Evolutionary conservation across 2,888 invertebrate genomes (phyloP).

Genomic region (Lasioglossum malachurum): DNA sequence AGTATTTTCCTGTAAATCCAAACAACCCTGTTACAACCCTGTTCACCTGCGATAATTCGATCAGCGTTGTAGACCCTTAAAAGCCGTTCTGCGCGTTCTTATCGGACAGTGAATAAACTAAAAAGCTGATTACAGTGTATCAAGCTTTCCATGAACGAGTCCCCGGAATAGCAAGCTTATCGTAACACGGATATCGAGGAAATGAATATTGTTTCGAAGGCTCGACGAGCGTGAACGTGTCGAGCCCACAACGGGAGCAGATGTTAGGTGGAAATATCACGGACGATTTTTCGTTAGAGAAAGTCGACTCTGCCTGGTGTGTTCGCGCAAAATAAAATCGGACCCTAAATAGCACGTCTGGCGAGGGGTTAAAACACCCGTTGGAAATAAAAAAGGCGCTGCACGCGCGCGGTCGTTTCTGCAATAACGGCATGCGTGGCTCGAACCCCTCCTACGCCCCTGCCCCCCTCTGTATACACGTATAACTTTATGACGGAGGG

Average conservation of each 20-base stretch:
- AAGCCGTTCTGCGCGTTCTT: background rate
- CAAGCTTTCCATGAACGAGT: background rate
- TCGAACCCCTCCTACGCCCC: constrained; percentile 3
- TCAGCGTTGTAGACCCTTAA: background rate
- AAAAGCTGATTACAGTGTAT: background rate
- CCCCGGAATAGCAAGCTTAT: background rate
- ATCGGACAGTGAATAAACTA: background rate
- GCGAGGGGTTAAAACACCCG: constrained; percentile 67
- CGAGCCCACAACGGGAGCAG: background rate
- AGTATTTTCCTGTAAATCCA: background rate
- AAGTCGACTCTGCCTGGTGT: constrained; percentile 47
- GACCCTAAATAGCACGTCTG: constrained; percentile 70
- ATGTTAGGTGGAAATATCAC: constrained; percentile 45
- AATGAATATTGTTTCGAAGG: background rate
- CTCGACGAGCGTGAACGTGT: background rate
- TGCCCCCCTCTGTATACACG: constrained; percentile 15
- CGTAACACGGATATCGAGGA: background rate
- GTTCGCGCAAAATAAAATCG: constrained; percentile 66
- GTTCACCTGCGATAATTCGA: background rate
- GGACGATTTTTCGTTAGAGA: constrained; percentile 56
- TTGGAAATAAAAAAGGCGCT: constrained; percentile 62
- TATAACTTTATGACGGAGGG: constrained; percentile 52
- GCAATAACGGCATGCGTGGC: constrained; percentile 50
- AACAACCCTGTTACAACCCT: background rate
- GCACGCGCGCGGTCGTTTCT: constrained; percentile 53